These are phyloP conservation scores for Cryptocephalus moraei DNA, from an alignment of 2,888 invertebrate species.

Conservation along the genomic window DNA sequence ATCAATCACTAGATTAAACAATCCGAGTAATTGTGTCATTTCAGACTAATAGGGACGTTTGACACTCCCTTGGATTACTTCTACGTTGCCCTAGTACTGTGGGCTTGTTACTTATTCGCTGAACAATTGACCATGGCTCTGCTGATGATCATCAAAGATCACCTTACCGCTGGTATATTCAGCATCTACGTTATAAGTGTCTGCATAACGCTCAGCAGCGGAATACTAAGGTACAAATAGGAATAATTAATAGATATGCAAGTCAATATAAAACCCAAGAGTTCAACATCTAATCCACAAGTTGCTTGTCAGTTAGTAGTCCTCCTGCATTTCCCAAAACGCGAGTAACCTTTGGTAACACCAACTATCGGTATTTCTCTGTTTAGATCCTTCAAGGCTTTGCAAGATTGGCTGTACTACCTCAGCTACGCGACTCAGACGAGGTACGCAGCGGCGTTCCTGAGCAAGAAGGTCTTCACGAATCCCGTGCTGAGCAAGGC, in stretches of 20 bases:
- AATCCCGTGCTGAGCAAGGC: constrained; percentile 42
- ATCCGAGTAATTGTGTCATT: constrained; percentile 4
- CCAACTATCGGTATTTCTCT: too few species aligned
- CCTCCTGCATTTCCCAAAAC: too few species aligned
- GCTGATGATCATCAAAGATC: constrained; percentile 69
- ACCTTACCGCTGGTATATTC: constrained; percentile 64
- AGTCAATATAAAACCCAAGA: too few species aligned
- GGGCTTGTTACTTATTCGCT: constrained; percentile 77
- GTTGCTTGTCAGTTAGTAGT: too few species aligned
- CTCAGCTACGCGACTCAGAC: constrained; percentile 70
- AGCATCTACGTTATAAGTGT: constrained; percentile 70
- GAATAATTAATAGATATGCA: constrained; percentile 10
- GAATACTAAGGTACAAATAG: constrained; percentile 57
- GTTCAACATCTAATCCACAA: too few species aligned
- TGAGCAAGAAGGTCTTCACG: constrained; percentile 61
- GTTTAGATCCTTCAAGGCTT: constrained; percentile 61
- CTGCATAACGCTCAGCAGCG: constrained; percentile 61
- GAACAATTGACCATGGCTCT: constrained; percentile 79
- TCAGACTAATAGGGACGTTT: constrained; percentile 49
- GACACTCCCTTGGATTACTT: constrained; percentile 49
- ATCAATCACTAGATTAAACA: background rate
- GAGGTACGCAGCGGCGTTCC: constrained; percentile 66
- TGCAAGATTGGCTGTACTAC: constrained; percentile 74
- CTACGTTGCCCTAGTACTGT: constrained; percentile 60
- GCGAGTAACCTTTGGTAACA: too few species aligned